phyloP scores from a whole-genome alignment of 30 jellyfish, hydroid and myxozoan species.

The Cassiopea andromeda region DNA sequence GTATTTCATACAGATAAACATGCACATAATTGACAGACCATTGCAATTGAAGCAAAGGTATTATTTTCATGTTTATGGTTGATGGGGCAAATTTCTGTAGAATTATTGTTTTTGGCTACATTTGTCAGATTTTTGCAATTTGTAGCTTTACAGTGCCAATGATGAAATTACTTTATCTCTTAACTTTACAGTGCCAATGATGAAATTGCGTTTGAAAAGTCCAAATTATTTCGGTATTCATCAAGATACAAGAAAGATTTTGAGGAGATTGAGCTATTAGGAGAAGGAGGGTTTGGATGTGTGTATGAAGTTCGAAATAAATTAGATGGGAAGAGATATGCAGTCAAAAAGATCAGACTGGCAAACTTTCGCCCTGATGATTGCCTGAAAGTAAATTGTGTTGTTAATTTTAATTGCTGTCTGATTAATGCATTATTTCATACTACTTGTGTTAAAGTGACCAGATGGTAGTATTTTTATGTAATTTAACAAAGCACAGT shows the following conservation, averaged over 20 bases:
- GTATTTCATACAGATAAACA: too few species aligned
- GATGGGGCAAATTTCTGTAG: not conserved
- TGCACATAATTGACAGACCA: constrained; percentile 2
- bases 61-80: not conserved
- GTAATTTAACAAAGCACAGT: too few species aligned
- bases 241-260: constrained; percentile 84
- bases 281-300: constrained; percentile 90
- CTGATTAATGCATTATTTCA: too few species aligned
- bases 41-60: not conserved
- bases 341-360: constrained; percentile 71
- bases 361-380: constrained; percentile 53
- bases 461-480: too few species aligned
- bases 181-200: not conserved
- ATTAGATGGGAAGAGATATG: constrained; percentile 82
- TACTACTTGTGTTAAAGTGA: too few species aligned
- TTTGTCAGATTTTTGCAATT: too few species aligned
- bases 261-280: constrained; percentile 66
- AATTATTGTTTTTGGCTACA: too few species aligned
- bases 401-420: too few species aligned
- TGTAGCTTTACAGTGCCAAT: too few species aligned
- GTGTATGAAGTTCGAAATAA: constrained; percentile 82
- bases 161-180: not conserved
- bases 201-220: not conserved
- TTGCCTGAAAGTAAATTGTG: constrained; percentile 83
- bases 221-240: constrained; percentile 5